phyloP scores from a whole-genome alignment of 1,140 invertebrate species.

The Halyomorpha halys region DNA sequence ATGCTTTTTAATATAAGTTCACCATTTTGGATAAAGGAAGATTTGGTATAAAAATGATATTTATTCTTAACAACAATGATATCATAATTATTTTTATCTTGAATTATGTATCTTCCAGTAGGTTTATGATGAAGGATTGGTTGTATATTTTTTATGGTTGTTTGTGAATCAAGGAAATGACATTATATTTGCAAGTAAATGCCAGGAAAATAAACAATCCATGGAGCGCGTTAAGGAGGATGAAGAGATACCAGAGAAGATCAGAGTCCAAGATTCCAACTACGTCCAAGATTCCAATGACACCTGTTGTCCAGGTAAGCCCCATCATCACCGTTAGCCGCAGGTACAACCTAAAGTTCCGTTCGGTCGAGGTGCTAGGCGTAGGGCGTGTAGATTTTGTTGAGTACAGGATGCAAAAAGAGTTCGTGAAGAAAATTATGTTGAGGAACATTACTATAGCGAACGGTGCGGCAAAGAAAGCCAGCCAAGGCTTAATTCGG shows the following conservation, averaged over 20 bases:
- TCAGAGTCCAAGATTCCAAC: too few species aligned
- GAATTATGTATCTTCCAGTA: too few species aligned
- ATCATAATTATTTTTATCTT: too few species aligned
- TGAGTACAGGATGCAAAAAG: conserved; percentile 42
- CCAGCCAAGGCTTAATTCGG: conserved; percentile 39
- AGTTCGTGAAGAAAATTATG: conserved; percentile 41
- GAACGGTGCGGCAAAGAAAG: conserved; percentile 45
- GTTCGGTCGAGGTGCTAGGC: conserved; percentile 35
- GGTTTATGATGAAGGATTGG: too few species aligned
- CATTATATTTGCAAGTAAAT: conserved; percentile 48
- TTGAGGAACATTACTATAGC: conserved; percentile 41
- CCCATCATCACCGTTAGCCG: conserved; percentile 47
- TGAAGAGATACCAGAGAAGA: conserved; percentile 43
- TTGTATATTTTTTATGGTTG: too few species aligned
- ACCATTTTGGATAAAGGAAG: too few species aligned
- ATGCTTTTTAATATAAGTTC: too few species aligned
- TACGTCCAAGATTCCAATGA: too few species aligned
- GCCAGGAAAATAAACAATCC: conserved; percentile 49
- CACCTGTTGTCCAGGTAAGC: conserved; percentile 44
- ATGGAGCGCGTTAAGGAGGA: conserved; percentile 45
- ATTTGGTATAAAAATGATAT: too few species aligned
- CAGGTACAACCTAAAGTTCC: conserved; percentile 45
- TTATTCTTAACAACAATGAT: too few species aligned
- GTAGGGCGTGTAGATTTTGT: too few species aligned
- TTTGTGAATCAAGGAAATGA: too few species aligned